Evolutionary conservation across 2,797 vertebrate genomes (phyloP), one percentile per base, ranked within the genome.

Genomic region (Lepilemur ruficaudatus): DNA sequence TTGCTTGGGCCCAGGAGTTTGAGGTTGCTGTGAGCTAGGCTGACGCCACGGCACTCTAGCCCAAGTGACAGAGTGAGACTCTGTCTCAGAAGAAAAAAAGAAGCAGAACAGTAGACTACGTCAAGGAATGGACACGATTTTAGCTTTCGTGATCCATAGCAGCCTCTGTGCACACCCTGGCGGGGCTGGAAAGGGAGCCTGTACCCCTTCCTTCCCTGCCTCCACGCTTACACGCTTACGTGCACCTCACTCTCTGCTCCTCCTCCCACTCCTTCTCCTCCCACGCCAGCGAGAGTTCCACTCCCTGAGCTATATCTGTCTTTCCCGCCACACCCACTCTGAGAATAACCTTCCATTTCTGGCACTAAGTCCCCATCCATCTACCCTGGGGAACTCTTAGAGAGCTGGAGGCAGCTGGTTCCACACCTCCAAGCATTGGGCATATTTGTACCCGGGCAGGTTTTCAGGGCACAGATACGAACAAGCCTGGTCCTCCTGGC

Each of bases 261-360:
- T 79, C 50, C 52, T 76, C 57, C 38, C 57, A 48, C 10, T 93
- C 81, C 55, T 72, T 85, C 41, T 70, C 86, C 89, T 90, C 82
- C 83, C 82, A 75, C 92, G 63, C 83, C 48, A n/a, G 13, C 12
- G 12, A 46, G 48, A 55, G 50, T 43, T 93, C 76, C 25, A 80
- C 48, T 90, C 38, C 30, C 61, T 3, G 1, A 43, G 59, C 67
- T 97, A 61, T 95, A 90, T 88, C 94, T 89, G 63, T 86, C 48
- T 89, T 91, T 92, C 70, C 87, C 95, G 91, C 52, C 93, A 75
- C 38, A 89, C 65, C 69, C 28, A 0, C 65, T 57, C 83, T 85
- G 92, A 93, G 83, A 93, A 91, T 91, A 83, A 79, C 30, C 23
- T 73, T 52, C 63, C 69, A 17, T 46, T 70, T 83, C 43, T 12